phyloP scores from a whole-genome alignment of 2,797 vertebrate species.

The Rhinogobio ventralis region DNA sequence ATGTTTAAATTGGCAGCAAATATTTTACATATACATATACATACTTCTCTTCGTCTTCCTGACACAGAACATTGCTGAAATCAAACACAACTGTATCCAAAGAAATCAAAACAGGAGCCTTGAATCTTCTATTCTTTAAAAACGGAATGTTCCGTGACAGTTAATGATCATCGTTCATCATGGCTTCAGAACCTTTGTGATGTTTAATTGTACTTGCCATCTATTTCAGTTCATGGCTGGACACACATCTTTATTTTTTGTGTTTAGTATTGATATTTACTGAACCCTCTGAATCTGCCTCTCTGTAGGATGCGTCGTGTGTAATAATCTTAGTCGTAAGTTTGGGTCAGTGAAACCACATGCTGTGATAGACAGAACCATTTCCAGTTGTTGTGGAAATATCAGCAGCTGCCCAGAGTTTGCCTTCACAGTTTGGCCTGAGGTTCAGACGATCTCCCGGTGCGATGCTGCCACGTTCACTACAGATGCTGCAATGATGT shows the following conservation, averaged over 20 bases:
- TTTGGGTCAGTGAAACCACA: slow-evolving; percentile 8
- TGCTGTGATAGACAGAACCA: not conserved
- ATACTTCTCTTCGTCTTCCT: not conserved
- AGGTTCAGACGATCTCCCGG: slow-evolving; percentile 29
- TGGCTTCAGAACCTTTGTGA: not conserved
- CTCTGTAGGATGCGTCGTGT: not conserved
- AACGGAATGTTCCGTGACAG: not conserved
- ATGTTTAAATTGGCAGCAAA: not conserved
- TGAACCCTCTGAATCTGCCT: not conserved
- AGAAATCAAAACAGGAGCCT: not conserved
- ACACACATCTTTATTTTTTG: not conserved
- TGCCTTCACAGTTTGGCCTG: not conserved
- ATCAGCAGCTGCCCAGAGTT: slow-evolving; percentile 27
- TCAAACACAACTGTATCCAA: not conserved
- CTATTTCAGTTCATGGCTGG: not conserved
- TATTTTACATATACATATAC: not conserved
- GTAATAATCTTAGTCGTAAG: not conserved
- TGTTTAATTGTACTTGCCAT: not conserved
- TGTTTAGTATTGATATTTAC: not conserved
- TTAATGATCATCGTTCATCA: not conserved
- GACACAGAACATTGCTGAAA: not conserved
- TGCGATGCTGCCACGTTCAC: slow-evolving; percentile 12
- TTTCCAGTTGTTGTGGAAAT: slow-evolving; percentile 30
- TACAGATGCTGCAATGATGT: not conserved
- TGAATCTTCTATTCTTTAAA: not conserved